Percentiles rank a stretch among this genome's conserved stretches.
These are phyloP conservation scores for Percopsis transmontana DNA, from an alignment of 2,113 vertebrate genomes.

Conservation along the genomic window DNA sequence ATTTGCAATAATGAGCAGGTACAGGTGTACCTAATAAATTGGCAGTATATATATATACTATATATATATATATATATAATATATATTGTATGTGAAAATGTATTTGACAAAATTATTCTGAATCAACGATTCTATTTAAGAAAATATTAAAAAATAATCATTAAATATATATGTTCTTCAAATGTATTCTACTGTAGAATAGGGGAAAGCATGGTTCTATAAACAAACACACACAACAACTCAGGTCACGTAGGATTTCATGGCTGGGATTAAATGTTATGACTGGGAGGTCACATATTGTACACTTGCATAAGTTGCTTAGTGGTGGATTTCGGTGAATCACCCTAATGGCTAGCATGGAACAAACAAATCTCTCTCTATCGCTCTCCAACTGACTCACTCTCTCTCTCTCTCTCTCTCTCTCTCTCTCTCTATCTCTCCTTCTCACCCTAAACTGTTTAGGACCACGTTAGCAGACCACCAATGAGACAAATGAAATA, in stretches of 20 bases:
- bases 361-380: slow-evolving; percentile 6
- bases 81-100: too few species aligned
- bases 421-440: neutral
- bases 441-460: neutral
- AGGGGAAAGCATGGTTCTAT: too few species aligned
- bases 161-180: too few species aligned
- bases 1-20: too few species aligned
- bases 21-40: too few species aligned
- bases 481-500: neutral
- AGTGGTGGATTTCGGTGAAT: slow-evolving; percentile 5
- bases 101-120: too few species aligned
- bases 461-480: neutral
- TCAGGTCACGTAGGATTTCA: neutral
- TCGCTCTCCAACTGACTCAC: neutral
- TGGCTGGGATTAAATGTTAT: neutral
- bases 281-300: neutral
- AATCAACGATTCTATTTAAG: too few species aligned
- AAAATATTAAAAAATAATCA: too few species aligned
- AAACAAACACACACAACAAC: slow-evolving; percentile 1
- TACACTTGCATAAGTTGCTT: slow-evolving; percentile 11
- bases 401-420: neutral
- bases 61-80: too few species aligned
- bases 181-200: too few species aligned
- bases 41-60: too few species aligned
- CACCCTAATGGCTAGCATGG: neutral